Conservation (phyloP, 2,888 invertebrate species). For the Epicampocera succincta region DNA sequence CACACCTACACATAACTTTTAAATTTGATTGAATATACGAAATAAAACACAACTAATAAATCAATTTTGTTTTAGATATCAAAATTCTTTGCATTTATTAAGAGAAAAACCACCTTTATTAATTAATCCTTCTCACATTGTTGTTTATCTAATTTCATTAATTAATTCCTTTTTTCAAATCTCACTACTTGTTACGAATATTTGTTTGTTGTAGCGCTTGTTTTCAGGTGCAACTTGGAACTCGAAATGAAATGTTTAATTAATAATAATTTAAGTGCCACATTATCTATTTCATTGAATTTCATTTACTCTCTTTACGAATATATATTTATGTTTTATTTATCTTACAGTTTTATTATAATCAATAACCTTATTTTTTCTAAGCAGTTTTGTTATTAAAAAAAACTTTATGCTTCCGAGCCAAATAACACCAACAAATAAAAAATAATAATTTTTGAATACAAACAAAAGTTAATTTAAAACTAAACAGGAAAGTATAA, state of each 20-base stretch:
- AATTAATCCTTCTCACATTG: constrained; percentile 14
- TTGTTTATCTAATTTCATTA: constrained; percentile 9
- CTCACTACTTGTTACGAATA: constrained; percentile 24
- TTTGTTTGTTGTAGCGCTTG: constrained; percentile 6
- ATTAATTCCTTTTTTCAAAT: constrained; percentile 24
- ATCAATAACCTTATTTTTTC: constrained; percentile 13
- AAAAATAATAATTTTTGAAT: constrained; percentile 2
- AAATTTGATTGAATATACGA: constrained; percentile 7
- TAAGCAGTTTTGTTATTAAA: constrained; percentile 32
- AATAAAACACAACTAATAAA: constrained; percentile 5
- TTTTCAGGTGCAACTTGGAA: constrained; percentile 20
- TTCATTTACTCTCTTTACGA: constrained; percentile 43
- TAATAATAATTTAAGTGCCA: constrained; percentile 66
- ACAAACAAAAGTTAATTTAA: constrained; percentile 9
- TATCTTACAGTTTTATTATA: constrained; percentile 37
- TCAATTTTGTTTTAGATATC: constrained; percentile 34
- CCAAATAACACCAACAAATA: constrained; percentile 69
- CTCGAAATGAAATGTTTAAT: constrained; percentile 41
- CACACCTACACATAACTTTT: constrained; percentile 9
- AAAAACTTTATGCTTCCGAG: constrained; percentile 61
- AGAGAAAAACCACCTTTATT: constrained; percentile 23
- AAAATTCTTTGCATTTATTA: constrained; percentile 56
- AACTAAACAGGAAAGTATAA: constrained; percentile 5
- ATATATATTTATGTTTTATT: constrained; percentile 30
- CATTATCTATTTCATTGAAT: constrained; percentile 58